Evolutionary conservation across 2,888 invertebrate species (phyloP).

Genomic region (Odontomyia ornata): DNA sequence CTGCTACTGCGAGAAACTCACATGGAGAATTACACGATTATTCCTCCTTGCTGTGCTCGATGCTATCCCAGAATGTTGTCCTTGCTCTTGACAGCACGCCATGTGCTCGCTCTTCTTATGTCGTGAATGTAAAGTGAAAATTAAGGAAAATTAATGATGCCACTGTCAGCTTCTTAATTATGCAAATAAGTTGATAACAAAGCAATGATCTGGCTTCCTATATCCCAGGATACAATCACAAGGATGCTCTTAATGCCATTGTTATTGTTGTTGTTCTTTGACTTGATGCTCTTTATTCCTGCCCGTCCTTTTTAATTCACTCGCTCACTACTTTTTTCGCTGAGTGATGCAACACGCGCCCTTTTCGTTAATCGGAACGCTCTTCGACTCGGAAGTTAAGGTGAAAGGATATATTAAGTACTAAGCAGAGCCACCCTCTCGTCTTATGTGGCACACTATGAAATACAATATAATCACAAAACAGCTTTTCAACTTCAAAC

Average conservation of each 20-base stretch:
- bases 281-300: neutral
- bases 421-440: neutral
- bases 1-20: neutral
- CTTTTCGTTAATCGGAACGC: neutral
- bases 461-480: constrained; percentile 21
- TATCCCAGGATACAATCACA: constrained; percentile 7
- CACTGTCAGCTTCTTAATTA: constrained; percentile 50
- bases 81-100: neutral
- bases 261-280: neutral
- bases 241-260: neutral
- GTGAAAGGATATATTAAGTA: neutral
- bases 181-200: constrained; percentile 49
- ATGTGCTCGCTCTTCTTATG: neutral
- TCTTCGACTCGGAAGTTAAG: neutral
- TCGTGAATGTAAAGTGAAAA: constrained; percentile 39
- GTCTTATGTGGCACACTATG: neutral
- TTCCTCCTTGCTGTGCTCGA: neutral
- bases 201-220: constrained; percentile 42
- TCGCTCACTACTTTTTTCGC: neutral
- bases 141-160: constrained; percentile 50
- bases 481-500: neutral
- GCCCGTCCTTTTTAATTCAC: neutral
- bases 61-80: neutral
- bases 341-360: neutral
- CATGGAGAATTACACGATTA: no score